Conservation (phyloP, 2,113 vertebrate genomes). For the Elaphurus davidianus region DNA sequence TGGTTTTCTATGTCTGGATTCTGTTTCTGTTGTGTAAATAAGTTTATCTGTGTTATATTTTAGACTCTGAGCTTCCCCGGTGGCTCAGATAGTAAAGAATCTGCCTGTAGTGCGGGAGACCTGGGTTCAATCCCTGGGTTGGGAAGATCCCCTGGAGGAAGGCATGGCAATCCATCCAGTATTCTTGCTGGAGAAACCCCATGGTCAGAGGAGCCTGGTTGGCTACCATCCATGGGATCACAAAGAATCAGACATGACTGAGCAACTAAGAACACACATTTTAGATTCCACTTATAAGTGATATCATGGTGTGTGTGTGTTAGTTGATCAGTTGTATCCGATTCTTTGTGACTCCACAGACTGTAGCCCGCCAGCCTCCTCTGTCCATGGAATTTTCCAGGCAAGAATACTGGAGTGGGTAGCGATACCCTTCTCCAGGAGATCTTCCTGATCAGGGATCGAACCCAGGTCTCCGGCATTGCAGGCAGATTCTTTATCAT, state of each 20-base stretch:
- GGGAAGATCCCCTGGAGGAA: not conserved
- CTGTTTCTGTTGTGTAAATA: not conserved
- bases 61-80: not conserved
- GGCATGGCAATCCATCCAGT: not conserved
- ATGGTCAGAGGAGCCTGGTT: not conserved
- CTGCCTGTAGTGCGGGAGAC: not conserved
- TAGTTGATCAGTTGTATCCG: not conserved
- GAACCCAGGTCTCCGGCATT: fast-evolving
- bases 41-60: not conserved
- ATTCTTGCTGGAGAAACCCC: not conserved
- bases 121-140: not conserved
- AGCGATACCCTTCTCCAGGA: not conserved
- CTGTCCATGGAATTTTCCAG: not conserved
- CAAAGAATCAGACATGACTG: not conserved
- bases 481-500: not conserved
- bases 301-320: not conserved
- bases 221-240: not conserved
- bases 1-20: not conserved
- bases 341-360: not conserved
- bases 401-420: not conserved
- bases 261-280: not conserved
- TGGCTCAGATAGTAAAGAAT: not conserved
- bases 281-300: not conserved
- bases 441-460: not conserved
- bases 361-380: not conserved